Conservation (phyloP, 1,140 invertebrate species). For the Laodelphax striatellus region DNA sequence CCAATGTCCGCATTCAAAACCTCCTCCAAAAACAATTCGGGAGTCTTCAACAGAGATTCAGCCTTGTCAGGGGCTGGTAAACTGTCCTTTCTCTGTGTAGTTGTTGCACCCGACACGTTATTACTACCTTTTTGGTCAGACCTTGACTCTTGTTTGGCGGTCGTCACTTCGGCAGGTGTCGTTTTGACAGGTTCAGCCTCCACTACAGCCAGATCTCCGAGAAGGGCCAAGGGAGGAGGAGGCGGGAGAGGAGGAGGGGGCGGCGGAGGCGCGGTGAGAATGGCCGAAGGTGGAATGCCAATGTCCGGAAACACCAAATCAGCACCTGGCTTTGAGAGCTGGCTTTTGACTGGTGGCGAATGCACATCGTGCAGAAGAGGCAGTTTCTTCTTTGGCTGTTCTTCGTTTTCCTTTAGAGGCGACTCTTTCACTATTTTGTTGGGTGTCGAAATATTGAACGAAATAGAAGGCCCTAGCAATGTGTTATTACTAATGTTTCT, state of each 20-base stretch:
- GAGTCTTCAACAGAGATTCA: too few species aligned
- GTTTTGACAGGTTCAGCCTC: background rate
- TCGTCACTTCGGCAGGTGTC: background rate
- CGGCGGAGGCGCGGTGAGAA: background rate
- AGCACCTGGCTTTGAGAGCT: background rate
- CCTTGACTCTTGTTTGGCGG: conserved; percentile 11
- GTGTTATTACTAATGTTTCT: background rate
- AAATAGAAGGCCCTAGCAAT: background rate
- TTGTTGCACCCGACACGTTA: too few species aligned
- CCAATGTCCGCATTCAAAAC: too few species aligned
- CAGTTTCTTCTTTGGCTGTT: conserved; percentile 6
- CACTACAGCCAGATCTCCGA: too few species aligned
- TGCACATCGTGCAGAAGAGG: background rate
- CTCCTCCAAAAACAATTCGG: too few species aligned
- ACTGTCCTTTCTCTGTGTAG: too few species aligned
- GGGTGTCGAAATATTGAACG: background rate
- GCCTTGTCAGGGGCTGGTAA: too few species aligned
- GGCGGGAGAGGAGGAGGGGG: background rate
- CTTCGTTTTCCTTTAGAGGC: conserved; percentile 6
- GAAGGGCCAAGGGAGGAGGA: background rate
- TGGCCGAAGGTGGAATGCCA: background rate
- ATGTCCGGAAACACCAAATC: conserved; percentile 6
- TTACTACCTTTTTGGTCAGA: conserved; percentile 8
- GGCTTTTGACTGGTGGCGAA: background rate
- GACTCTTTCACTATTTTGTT: conserved; percentile 5